Conservation (phyloP, 1,140 invertebrate genomes). For the Tribolium castaneum region DNA sequence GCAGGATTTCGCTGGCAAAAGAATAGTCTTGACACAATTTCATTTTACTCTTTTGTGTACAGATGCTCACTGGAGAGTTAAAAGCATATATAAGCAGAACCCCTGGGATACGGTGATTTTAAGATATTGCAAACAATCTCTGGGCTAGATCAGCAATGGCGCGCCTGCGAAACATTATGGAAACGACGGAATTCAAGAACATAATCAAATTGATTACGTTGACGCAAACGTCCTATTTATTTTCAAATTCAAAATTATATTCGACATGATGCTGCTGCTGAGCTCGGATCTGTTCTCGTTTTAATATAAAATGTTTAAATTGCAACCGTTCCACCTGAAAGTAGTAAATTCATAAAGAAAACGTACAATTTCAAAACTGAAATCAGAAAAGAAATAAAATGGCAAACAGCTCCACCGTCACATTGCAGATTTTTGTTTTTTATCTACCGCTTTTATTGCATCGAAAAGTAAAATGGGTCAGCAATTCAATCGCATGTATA, state of each 20-base stretch:
- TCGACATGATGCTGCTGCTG: not conserved
- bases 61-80: constrained; percentile 39
- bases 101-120: constrained; percentile 40
- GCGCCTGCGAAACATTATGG: constrained; percentile 26
- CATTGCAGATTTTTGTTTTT: too few relatives aligned
- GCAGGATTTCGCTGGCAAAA: constrained; percentile 2
- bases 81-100: constrained; percentile 43
- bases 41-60: constrained; percentile 12
- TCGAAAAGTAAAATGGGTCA: too few relatives aligned
- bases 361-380: too few relatives aligned
- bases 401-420: too few relatives aligned
- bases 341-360: not conserved
- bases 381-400: too few relatives aligned
- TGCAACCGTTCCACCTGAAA: not conserved
- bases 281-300: not conserved
- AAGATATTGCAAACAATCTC: constrained; percentile 46
- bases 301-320: not conserved
- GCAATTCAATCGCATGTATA: too few relatives aligned
- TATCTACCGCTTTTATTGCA: too few relatives aligned
- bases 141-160: constrained; percentile 39
- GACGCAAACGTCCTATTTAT: constrained; percentile 32
- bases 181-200: constrained; percentile 26
- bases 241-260: constrained; percentile 25
- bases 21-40: constrained; percentile 25
- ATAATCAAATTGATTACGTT: constrained; percentile 26